Evolutionary conservation across 2,113 vertebrate genomes (phyloP), one percentile per base, ranked within the genome.

Genomic region (Cynocephalus volans): DNA sequence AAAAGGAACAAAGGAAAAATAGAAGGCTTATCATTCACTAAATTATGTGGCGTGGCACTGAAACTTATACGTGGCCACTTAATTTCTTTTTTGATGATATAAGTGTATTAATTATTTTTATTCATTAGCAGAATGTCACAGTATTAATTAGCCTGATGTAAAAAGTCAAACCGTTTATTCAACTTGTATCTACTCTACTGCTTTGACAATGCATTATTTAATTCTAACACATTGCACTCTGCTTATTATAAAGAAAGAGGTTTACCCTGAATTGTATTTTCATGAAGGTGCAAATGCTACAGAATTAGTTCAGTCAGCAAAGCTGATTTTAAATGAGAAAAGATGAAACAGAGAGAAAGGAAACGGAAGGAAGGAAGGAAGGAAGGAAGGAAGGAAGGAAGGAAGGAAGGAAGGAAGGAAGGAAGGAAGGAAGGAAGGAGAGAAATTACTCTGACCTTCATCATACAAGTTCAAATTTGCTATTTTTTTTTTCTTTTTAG

Each of bases 341-440:
- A 45, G 60, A 50, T 11, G 60, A 28, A 72, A 50, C 21, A 72
- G 6, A 28, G 9, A n/a, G 11, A 41, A 41, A 41, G 41, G 41
- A 8, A 8, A 13, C 6, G 14, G 52, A 31, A 33, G 45, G 48
- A 67, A 3, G 31, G 24, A 62, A 17, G 36, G 24, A 19, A 7
- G 33, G 3, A 3, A 0, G 19, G 52, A 28, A 15, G 50, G 14
- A 5, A 1, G 3, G 8, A 10, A 21, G 36, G n/a, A 45, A 10
- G n/a, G 33, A 28, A 10, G 80, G 5, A 19, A 21, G 60, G 9
- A 12, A 18, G 17, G 26, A 64, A 2, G 26, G 26, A 67, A 21
- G 18, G 26, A 11, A 1, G 18, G 24, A 17, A 12, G 24, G 0
- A 3, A 26, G 58, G 26, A 54, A 23, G 19, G 19, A 28, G 6